A percentile compares a stretch with the other conserved stretches of the same genome.
phyloP scores from a whole-genome alignment of 2,888 invertebrate species.

The Oconnorella tubifera region DNA sequence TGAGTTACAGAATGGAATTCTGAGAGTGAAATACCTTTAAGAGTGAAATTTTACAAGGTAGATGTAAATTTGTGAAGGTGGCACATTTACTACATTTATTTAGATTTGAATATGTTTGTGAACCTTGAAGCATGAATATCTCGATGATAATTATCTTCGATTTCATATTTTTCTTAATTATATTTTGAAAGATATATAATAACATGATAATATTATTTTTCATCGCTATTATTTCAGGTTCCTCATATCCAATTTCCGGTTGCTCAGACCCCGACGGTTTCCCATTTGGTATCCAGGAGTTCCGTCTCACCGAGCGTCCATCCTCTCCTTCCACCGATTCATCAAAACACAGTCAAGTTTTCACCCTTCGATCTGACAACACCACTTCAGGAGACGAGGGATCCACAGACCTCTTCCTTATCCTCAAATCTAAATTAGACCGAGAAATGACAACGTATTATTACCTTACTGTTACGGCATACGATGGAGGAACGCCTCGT shows the following conservation, averaged over 20 bases:
- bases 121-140: no score
- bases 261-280: conserved; percentile 6
- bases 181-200: no score
- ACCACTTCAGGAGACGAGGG: conserved; percentile 1
- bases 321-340: not conserved
- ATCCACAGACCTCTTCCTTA: conserved; percentile 11
- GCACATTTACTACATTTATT: no score
- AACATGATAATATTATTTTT: no score
- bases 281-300: conserved; percentile 5
- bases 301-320: not conserved
- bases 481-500: conserved; percentile 11
- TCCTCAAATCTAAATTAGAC: not conserved
- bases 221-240: no score
- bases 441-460: conserved; percentile 2
- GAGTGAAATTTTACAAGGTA: no score
- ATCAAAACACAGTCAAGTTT: not conserved
- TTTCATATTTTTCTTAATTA: no score
- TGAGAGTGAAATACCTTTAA: no score
- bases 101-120: no score
- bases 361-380: conserved; percentile 4
- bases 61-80: no score
- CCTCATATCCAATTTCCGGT: conserved; percentile 8
- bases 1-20: no score
- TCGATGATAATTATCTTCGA: no score
- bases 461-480: conserved; percentile 10